Evolutionary conservation across 2,797 vertebrate species (phyloP), one percentile per base, ranked within the genome.

Genomic region (Anabas testudineus): DNA sequence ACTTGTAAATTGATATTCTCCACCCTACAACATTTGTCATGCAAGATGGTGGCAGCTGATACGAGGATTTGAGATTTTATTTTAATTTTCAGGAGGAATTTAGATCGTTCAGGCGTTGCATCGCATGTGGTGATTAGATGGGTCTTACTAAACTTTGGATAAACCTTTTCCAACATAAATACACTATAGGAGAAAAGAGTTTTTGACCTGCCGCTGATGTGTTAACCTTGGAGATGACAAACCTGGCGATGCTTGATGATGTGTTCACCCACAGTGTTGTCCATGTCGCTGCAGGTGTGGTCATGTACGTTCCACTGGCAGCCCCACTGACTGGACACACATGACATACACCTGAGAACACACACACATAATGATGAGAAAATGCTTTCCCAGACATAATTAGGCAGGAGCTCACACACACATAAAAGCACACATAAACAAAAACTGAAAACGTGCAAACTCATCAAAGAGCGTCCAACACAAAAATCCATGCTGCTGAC

Each of bases 271-370:
- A 21, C 48, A 8, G 90, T 87, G 1, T 95, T 91, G 7, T 94
- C 93, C 74, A 93, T 83, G 71, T 90, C 90, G 2, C 90, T 93
- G 86, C 91, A 97, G 47, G 90, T 93, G 51, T 95, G 94, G 48
- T 93, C 92, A 0, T 10, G 71, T 59, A 94, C 93, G 71, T 95
- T 94, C 97, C 97, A 99, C 85, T 97, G 96, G 82, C 98, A 99
- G 53, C 94, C 94, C 97, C 97, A 99, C 43, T 79, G 84, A 86
- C 96, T 97, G 85, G 94, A 95, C 75, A 97, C 94, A 73, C 98
- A 99, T 21, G 97, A 95, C 86, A 94, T 94, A 83, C 98, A 99
- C 83, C 97, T 99, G 84, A 22, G 84, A 90, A 85, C 57, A 74
- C 80, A 45, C 6, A 13, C 10, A 14, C 37, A 47, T 14, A 22